Conservation (phyloP, 2,113 vertebrate species). For the Saccopteryx leptura region DNA sequence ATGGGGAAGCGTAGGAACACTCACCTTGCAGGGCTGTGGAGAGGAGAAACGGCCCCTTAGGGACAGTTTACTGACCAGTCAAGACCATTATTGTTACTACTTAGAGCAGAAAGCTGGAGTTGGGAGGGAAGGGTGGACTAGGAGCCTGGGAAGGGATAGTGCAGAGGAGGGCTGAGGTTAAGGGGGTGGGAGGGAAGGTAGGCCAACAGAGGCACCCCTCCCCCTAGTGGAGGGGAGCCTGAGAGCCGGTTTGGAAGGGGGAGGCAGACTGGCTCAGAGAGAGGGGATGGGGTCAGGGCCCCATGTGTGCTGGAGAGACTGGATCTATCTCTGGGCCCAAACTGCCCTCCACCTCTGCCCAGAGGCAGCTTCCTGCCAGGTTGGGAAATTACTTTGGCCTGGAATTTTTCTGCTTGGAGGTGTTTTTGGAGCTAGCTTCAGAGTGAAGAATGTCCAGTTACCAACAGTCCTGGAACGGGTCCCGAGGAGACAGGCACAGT, state of each 20-base stretch:
- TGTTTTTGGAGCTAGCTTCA: slow-evolving; percentile 1
- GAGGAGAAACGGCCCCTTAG: accelerated
- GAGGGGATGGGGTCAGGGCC: background rate
- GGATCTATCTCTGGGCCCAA: background rate
- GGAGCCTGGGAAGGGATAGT: background rate
- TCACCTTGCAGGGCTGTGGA: background rate
- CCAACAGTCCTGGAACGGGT: slow-evolving; percentile 48
- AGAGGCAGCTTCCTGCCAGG: background rate
- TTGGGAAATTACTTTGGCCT: slow-evolving; percentile 37
- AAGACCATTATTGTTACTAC: background rate
- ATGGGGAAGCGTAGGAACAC: background rate
- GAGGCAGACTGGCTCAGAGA: background rate
- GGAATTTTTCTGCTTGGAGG: background rate
- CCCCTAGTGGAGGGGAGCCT: background rate
- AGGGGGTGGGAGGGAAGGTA: background rate
- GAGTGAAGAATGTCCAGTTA: background rate
- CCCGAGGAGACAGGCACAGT: background rate
- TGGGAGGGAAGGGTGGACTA: background rate
- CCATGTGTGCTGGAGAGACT: accelerated
- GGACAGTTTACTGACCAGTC: background rate
- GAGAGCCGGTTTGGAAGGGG: background rate
- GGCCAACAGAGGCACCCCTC: background rate
- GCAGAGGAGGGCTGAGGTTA: background rate
- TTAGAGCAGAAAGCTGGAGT: background rate
- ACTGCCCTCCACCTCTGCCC: background rate